Base-by-base conservation (phyloP, 2,888 invertebrate species). In the Ellobium chinense region DNA sequence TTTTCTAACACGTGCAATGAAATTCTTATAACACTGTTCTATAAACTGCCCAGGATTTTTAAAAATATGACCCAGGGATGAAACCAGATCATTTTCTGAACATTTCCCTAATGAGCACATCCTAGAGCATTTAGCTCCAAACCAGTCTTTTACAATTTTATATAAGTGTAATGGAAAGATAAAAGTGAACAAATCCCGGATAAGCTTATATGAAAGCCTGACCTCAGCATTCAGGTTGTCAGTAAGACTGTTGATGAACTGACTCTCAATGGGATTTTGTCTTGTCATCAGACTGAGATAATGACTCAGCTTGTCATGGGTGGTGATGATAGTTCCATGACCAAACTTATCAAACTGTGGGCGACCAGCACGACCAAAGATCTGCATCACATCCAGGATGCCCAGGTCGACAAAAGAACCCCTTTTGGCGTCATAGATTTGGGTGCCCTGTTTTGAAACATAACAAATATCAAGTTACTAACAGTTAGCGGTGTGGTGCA, bases 201-300 rank as follows among this genome's bases (percentile, higher is more conserved):
- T n/a, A n/a, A n/a, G n/a, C n/a, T n/a, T n/a, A n/a, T n/a, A n/a
- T n/a, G n/a, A n/a, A n/a, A n/a, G n/a, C n/a, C 65, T 87, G 91
- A 97, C 97, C 95, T 99, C 99, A 37, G 99, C 99, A 94, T 99
- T 99, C 82, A 99, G 95, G 94, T 99, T 99, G 93, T 99, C 99
- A 2, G 97, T 96, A 78, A 99, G 93, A 87, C 96, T 95, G 89
- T 96, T 96, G 81, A 98, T 95, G 90, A 99, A 99, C 93, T 98
- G 98, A 90, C 98, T 98, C 93, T 99, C 99, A 84, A 99, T 99
- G 0, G 99, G 99, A 92, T 97, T 97, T 93, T 99, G 99, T 91
- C 98, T 97, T 1, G 98, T 98, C 91, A 99, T 95, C 73, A 98
- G 94, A 0, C 97, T 97, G 79, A 99, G 94, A 91, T 99, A 99